A percentile compares a stretch with the other conserved stretches of the same genome.
Conservation (phyloP, 2,888 invertebrate species). For the Pristionchus exspectatus region DNA sequence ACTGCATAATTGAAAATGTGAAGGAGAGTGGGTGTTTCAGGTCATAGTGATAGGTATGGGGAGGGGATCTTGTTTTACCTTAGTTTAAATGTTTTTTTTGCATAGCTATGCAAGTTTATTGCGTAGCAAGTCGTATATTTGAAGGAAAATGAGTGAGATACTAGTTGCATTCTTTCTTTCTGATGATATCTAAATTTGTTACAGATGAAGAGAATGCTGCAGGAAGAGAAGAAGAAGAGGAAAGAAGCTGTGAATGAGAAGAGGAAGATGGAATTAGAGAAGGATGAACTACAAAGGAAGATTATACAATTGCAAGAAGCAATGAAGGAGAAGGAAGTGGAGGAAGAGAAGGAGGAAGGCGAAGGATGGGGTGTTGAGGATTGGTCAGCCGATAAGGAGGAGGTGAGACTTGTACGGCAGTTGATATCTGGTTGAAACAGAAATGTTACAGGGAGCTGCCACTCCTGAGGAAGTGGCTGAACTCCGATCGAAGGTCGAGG, state of each 20-base stretch:
- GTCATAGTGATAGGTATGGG: neutral
- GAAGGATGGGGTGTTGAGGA: slow-evolving; percentile 56
- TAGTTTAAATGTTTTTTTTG: too few relatives aligned
- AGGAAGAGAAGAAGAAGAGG: neutral
- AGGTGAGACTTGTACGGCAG: neutral
- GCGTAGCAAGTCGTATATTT: too few relatives aligned
- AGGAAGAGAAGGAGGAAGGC: slow-evolving; percentile 24
- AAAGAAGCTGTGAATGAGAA: slow-evolving; percentile 55
- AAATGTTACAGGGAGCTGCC: neutral
- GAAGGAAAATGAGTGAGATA: too few relatives aligned
- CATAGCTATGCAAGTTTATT: too few relatives aligned
- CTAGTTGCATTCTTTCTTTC: too few relatives aligned
- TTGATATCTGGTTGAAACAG: neutral
- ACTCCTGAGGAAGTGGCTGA: neutral
- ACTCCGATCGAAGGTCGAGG: neutral
- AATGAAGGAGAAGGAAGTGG: slow-evolving; percentile 46
- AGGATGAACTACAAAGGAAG: neutral
- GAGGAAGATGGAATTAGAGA: slow-evolving; percentile 56
- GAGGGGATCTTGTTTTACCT: too few relatives aligned
- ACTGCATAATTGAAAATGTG: neutral
- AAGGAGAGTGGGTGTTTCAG: neutral
- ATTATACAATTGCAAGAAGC: neutral
- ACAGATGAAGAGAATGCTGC: slow-evolving; percentile 52
- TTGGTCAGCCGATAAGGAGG: neutral
- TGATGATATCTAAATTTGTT: neutral